Percentiles rank a stretch among this genome's conserved stretches.
Evolutionary conservation across 2,113 vertebrate species (phyloP).

Genomic region (Pseudorectes ferrugineus): DNA sequence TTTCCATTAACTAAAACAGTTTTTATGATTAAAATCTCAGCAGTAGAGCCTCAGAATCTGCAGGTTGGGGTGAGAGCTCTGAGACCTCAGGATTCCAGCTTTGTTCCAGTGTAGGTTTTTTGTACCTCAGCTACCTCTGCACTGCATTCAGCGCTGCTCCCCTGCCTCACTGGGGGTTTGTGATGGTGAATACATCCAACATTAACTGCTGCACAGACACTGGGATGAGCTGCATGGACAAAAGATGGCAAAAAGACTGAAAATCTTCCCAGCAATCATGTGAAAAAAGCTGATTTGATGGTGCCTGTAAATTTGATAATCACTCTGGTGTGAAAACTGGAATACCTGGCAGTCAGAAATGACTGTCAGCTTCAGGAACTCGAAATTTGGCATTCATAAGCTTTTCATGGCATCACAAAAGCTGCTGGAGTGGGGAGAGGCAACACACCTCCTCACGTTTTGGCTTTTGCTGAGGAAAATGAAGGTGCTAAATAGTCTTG

Average conservation of each 20-base stretch:
- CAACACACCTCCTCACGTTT: neutral
- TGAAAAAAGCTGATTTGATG: neutral
- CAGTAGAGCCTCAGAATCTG: neutral
- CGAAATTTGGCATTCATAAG: neutral
- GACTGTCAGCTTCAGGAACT: neutral
- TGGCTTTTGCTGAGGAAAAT: neutral
- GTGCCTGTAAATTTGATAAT: neutral
- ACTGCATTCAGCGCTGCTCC: neutral
- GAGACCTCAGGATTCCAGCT: neutral
- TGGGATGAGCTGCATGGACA: neutral
- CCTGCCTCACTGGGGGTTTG: neutral
- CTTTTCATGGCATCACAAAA: neutral
- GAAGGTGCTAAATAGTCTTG: neutral
- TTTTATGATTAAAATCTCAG: neutral
- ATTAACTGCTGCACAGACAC: neutral
- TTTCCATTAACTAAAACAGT: neutral
- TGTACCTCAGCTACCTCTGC: neutral
- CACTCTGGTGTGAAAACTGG: neutral
- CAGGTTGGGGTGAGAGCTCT: neutral
- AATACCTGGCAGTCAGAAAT: neutral
- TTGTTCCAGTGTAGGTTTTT: neutral
- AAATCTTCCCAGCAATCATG: neutral
- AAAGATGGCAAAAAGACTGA: neutral
- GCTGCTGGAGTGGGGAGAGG: neutral
- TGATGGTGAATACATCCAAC: neutral